Base-by-base conservation (phyloP, 37 sponge, comb jelly and placozoan species). In the Crambe crambe region DNA sequence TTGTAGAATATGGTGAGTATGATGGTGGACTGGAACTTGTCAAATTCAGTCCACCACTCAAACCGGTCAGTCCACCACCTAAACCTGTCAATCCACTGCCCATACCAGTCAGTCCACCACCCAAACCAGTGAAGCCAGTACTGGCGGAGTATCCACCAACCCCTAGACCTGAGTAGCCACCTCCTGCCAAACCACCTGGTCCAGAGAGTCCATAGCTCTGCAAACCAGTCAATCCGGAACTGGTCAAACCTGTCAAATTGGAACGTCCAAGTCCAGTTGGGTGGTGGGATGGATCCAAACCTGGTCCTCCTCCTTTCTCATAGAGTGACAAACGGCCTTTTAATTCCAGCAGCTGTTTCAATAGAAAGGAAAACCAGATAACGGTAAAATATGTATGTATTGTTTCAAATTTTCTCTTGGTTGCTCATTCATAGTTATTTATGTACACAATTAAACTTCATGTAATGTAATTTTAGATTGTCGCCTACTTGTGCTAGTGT, bases 21-120 rank as follows among this genome's bases (percentile, higher is more conserved):
- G 51, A 47, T 47, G 12, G 51, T 47, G 10, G n/a, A n/a, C n/a
- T n/a, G n/a, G n/a, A n/a, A n/a, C 8, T 4, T 12, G 2, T 12
- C 4, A 23, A 3, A 58, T 2, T 26, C 59, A 58, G 5, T 65
- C 31, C 31, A 65, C 32, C 27, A 18, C 35, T 30, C 12, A 42
- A 35, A 25, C 71, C 71, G 39, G 71, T 70, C 71, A 70, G 71
- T 40, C 43, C 43, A 25, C 35, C 35, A 40, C 71, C 42, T 5
- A 70, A 40, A 40, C 43, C 42, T 5, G 43, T n/a, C 41, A 5
- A 2, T 40, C 71, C 71, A 2, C 30, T 25, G 39, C 43, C 71
- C 22, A 40, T 25, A 17, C 43, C 71, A 65, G 35, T 31, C 66
- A 65, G 5, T 32, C 66, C 66, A 18, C 31, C 66, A 20, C 66